Percentiles rank a stretch among this genome's conserved stretches.
Evolutionary conservation across 2,888 invertebrate genomes (phyloP).

Genomic region (Dynastes grantii): DNA sequence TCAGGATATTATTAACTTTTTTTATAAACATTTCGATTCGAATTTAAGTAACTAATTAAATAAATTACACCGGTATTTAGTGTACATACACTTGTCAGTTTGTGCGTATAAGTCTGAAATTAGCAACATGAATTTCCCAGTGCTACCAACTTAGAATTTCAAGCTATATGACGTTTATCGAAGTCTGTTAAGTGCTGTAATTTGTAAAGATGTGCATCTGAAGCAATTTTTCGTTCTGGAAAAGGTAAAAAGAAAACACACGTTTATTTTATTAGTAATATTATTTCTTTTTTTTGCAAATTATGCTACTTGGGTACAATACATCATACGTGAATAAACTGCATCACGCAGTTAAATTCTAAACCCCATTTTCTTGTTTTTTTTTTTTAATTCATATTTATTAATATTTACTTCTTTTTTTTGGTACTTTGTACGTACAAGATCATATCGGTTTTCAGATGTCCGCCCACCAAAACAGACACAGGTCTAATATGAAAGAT

Average conservation of each 20-base stretch:
- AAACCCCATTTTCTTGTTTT: slow-evolving; percentile 53
- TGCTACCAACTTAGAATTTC: too few species aligned
- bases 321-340: slow-evolving; percentile 66
- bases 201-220: neutral
- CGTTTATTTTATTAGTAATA: slow-evolving; percentile 55
- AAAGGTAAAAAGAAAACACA: slow-evolving; percentile 42
- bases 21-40: too few species aligned
- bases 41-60: too few species aligned
- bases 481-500: neutral
- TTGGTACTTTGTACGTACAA: slow-evolving; percentile 71
- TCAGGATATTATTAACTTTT: too few species aligned
- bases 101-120: too few species aligned
- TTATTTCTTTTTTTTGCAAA: slow-evolving; percentile 70
- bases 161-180: too few species aligned
- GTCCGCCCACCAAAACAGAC: slow-evolving; percentile 24
- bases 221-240: neutral
- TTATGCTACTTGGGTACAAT: slow-evolving; percentile 71
- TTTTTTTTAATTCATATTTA: slow-evolving; percentile 52
- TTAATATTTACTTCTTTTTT: slow-evolving; percentile 53
- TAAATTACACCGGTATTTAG: too few species aligned
- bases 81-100: too few species aligned
- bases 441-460: slow-evolving; percentile 64
- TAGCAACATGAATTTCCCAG: neutral
- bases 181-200: neutral
- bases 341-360: slow-evolving; percentile 64